phyloP scores from a whole-genome alignment of 2,797 vertebrate genomes.

The Ambastaia sidthimunki region DNA sequence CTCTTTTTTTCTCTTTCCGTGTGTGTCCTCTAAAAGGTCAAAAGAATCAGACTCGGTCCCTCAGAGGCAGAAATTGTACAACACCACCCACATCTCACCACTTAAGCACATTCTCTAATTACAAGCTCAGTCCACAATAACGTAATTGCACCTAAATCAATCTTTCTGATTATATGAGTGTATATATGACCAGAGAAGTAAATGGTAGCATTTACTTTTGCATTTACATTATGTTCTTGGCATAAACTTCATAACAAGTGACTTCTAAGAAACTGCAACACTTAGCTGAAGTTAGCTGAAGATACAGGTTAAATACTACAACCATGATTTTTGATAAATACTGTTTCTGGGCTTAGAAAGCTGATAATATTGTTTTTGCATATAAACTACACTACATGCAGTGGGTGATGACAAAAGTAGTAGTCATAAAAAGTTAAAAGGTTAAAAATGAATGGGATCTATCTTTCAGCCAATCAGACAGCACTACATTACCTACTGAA shows the following conservation, averaged over 20 bases:
- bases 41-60: constrained; percentile 60
- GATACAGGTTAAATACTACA: background rate
- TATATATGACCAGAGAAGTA: constrained; percentile 5
- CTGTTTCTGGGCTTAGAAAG: no score
- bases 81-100: constrained; percentile 30
- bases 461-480: background rate
- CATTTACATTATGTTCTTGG: background rate
- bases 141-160: constrained; percentile 20
- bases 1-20: constrained; percentile 66
- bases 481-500: background rate
- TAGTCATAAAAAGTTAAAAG: no score
- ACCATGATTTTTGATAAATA: no score
- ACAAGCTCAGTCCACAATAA: constrained; percentile 32
- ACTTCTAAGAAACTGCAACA: background rate
- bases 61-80: constrained; percentile 24
- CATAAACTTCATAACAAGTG: background rate
- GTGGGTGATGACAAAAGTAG: no score
- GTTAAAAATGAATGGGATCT: no score
- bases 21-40: constrained; percentile 71
- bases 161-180: constrained; percentile 21
- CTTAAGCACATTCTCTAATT: constrained; percentile 37
- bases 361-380: no score
- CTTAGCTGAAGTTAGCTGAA: background rate
- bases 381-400: no score
- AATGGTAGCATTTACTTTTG: background rate